Evolutionary conservation across 1,140 invertebrate genomes (phyloP).

Genomic region (Tetramorium alpestre): DNA sequence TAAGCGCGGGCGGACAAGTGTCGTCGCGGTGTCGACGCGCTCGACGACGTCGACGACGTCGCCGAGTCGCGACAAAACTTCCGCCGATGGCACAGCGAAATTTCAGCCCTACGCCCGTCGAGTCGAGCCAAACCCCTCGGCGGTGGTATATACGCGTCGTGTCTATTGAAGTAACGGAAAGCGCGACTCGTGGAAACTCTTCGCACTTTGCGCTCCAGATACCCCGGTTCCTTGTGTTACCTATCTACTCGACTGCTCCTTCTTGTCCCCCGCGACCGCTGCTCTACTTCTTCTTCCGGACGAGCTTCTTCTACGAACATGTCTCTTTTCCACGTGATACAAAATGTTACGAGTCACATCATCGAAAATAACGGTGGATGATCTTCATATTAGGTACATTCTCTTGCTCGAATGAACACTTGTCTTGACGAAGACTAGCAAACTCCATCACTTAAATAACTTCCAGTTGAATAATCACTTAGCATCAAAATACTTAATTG

Average conservation of each 20-base stretch:
- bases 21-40: conserved; percentile 54
- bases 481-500: neutral
- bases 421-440: neutral
- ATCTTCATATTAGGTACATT: neutral
- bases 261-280: conserved; percentile 36
- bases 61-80: conserved; percentile 65
- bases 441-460: neutral
- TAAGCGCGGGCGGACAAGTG: conserved; percentile 76
- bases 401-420: neutral
- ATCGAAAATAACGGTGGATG: neutral
- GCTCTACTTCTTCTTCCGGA: conserved; percentile 42
- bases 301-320: conserved; percentile 11
- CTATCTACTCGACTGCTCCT: conserved; percentile 53
- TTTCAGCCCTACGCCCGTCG: conserved; percentile 44
- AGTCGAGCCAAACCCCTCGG: conserved; percentile 17
- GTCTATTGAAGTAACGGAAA: conserved; percentile 81
- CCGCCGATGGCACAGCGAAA: conserved; percentile 58
- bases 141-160: conserved; percentile 66
- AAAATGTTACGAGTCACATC: neutral
- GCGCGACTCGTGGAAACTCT: conserved; percentile 77
- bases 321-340: conserved; percentile 37
- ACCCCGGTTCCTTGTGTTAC: conserved; percentile 75
- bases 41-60: neutral
- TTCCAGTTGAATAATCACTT: conserved; percentile 13
- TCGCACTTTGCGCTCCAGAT: conserved; percentile 78